Evolutionary conservation across 2,113 vertebrate genomes (phyloP).

Genomic region (Perca flavescens): DNA sequence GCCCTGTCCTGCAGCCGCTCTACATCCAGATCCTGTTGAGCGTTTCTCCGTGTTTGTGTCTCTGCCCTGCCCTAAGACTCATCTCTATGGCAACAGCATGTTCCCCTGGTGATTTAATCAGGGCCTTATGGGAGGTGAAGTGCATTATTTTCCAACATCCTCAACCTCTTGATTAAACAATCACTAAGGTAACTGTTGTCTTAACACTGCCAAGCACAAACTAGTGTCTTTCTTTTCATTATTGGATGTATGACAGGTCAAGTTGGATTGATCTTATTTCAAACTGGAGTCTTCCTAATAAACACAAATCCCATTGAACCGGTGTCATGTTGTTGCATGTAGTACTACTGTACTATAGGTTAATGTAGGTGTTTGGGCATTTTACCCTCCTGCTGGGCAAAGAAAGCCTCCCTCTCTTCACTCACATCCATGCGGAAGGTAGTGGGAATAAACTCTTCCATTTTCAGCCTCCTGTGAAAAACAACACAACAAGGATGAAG

Average conservation of each 20-base stretch:
- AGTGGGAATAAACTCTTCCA: slow-evolving; percentile 91
- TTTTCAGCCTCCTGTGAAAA: slow-evolving; percentile 83
- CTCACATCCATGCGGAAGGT: slow-evolving; percentile 89
- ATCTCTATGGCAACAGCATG: slow-evolving; percentile 75
- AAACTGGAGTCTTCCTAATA: slow-evolving; percentile 1
- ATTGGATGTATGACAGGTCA: slow-evolving; percentile 15
- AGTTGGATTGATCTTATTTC: slow-evolving; percentile 10
- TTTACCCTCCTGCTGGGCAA: slow-evolving; percentile 85
- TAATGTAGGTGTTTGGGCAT: not conserved
- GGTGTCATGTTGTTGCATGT: slow-evolving; percentile 5
- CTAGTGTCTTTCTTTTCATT: slow-evolving; percentile 23
- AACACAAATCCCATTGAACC: slow-evolving; percentile 46
- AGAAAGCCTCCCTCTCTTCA: slow-evolving; percentile 88
- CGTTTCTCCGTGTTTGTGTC: slow-evolving; percentile 49
- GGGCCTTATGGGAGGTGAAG: slow-evolving; percentile 72
- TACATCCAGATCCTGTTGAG: slow-evolving; percentile 13
- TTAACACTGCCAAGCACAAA: slow-evolving; percentile 41
- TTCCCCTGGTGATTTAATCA: slow-evolving; percentile 78
- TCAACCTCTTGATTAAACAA: slow-evolving; percentile 68
- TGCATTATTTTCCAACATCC: slow-evolving; percentile 72
- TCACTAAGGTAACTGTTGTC: slow-evolving; percentile 63
- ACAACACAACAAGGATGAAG: not conserved
- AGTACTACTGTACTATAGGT: not conserved
- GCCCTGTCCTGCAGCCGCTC: not conserved
- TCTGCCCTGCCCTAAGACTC: slow-evolving; percentile 72